phyloP scores from a whole-genome alignment of 1,140 invertebrate genomes.

The Drosophila subpulchrella region DNA sequence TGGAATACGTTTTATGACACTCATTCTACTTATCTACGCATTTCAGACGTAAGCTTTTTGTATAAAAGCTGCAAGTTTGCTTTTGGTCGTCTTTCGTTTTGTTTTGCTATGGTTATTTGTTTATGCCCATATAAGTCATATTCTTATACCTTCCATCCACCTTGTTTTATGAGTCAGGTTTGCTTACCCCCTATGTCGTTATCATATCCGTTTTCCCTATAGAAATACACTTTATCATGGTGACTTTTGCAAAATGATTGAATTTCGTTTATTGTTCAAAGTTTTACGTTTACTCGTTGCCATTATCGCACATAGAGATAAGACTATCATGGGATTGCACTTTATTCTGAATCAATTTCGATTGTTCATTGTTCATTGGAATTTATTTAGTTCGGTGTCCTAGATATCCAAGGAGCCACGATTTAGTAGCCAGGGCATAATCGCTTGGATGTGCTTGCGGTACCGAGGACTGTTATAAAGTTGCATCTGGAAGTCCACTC shows the following conservation, averaged over 20 bases:
- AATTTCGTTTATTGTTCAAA: slow-evolving; percentile 9
- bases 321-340: slow-evolving; percentile 2
- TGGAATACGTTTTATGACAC: background rate
- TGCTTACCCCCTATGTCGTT: background rate
- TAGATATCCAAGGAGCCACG: slow-evolving; percentile 26
- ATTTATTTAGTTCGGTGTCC: background rate
- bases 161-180: background rate
- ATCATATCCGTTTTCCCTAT: too few relatives aligned
- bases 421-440: slow-evolving; percentile 20
- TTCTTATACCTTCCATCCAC: background rate
- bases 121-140: slow-evolving; percentile 1
- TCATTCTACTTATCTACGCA: background rate
- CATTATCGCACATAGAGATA: slow-evolving; percentile 26
- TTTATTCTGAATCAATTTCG: background rate
- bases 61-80: background rate
- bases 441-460: slow-evolving; percentile 6
- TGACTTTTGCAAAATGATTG: background rate
- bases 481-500: slow-evolving; percentile 19
- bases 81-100: background rate
- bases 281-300: background rate
- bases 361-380: background rate
- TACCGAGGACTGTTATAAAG: slow-evolving; percentile 10
- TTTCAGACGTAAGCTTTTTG: background rate
- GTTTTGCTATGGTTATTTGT: background rate
- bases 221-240: background rate